Evolutionary conservation across 2,797 vertebrate genomes (phyloP), one percentile per base, ranked within the genome.

Genomic region (Zenarchopterus dispar): DNA sequence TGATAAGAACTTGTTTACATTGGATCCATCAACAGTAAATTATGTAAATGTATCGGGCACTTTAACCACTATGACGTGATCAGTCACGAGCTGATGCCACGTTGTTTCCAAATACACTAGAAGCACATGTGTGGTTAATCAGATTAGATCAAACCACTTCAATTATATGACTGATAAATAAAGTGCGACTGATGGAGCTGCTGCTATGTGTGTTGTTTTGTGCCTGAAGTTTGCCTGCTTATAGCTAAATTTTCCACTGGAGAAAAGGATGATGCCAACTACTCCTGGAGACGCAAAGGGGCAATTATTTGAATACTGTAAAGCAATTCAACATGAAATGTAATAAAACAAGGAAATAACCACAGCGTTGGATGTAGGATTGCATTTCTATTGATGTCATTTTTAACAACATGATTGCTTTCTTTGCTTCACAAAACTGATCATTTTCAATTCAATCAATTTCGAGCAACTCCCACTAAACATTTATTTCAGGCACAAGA

Each of bases 141-240:
- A 3, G 26, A 31, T n/a, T 1, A 56, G 26, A 48, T 44, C 5
- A 45, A 77, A 24, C 42, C 23, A 65, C 8, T 64, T 22, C 59
- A 42, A 44, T 19, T 0, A 46, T 31, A 18, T 53, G n/a, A 57
- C 62, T 47, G 18, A 16, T 57, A 1, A 74, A 74, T 73, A 70
- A 74, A 67, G 31, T 23, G 36, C 53, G 33, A 47, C 28, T 68
- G n/a, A 54, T 23, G 33, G 31, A 58, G 24, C 5, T 21, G 10
- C 42, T 46, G 17, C 22, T 21, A 4, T 36, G 13, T 16, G 21
- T 49, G 24, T n/a, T 44, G 10, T 44, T 36, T 47, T 33, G 19
- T 10, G 31, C 16, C 15, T 17, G 21, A 4, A 4, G 8, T 39
- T 54, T 5, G 11, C 36, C 3, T 39, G 36, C 16, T 39, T 39